Base-by-base conservation (phyloP, 2,888 invertebrate genomes). In the Pediacus dermestoides region DNA sequence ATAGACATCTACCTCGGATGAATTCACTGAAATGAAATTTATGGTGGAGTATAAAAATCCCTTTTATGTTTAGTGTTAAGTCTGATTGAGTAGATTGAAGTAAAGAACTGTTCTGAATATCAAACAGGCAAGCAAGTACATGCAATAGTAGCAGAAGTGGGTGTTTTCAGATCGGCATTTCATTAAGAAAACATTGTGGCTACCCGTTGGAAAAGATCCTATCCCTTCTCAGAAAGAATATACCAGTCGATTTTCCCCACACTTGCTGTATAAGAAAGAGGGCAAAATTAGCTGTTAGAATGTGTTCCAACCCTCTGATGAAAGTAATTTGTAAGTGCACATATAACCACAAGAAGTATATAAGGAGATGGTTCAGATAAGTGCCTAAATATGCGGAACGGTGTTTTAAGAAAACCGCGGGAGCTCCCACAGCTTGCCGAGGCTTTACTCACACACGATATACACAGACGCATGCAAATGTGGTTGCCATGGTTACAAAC, bases 401-500 rank as follows among this genome's bases (percentile, higher is more conserved):
- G 40, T 47, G 48, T 48, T 23, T 47, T 36, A 58, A 60, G 57
- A 58, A 53, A 50, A 45, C 55, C 44, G 50, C 54, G 44, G 53
- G 50, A 55, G 56, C 48, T 50, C 51, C 41, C 44, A 4, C 47
- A 44, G 48, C 50, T 46, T 48, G 45, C 36, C 18, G 11, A 23
- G 27, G 43, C 43, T 41, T 39, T 36, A 46, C 44, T 36, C 48
- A 51, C 48, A 50, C 47, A 52, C 46, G 48, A 53, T 38, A 46
- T 47, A 53, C 23, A 23, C 53, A 60, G 57, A 59, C 53, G 58
- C 60, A 65, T 63, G 63, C 63, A 63, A 64, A 64, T 65, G 60
- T 46, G 63, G 23, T 64, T 62, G 52, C 63, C 62, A 63, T 62
- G 62, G 60, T 42, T 58, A 64, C 64, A 53, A 59, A 60, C 59